Base-by-base conservation (phyloP, 2,888 invertebrate genomes). In the Lasioglossum lativentre region DNA sequence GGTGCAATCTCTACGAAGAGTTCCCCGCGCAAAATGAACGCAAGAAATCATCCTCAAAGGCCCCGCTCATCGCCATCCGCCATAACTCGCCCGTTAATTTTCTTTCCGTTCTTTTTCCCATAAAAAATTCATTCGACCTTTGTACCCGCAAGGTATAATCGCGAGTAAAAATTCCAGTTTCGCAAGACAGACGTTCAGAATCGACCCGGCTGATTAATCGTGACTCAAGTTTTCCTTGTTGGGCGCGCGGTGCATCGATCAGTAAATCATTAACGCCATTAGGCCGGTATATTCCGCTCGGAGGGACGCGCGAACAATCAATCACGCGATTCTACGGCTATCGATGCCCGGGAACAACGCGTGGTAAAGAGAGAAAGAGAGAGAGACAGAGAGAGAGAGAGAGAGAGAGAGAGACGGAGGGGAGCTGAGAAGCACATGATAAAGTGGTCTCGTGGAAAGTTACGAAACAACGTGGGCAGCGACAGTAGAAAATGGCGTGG, bases 401-500 rank as follows among this genome's bases (percentile, higher is more conserved):
- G 73, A 59, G 47, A 47, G 47, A 1, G 23, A 0, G n/a, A 12
- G 27, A 12, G 27, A 12, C n/a, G 2, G 27, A 12, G 16, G 14
- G 27, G 27, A 14, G 27, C 16, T 5, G 27, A 27, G 59, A 27
- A 63, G 68, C 63, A 42, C 23, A 78, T 80, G 91, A 90, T 88
- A 90, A 89, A 88, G 84, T 73, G 80, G 78, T 87, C 88, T 80
- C 59, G 78, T 84, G 88, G 85, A 84, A 88, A 84, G 89, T 90
- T 90, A 90, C 87, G 90, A 88, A 90, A 87, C 80, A 87, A 88
- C 87, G 86, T 91, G 89, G 86, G 82, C 88, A 90, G 89, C 79
- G 76, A 80, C 83, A 63, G 89, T 89, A 88, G 91, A 90, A 90
- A 90, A 90, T 87, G 86, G 91, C 91, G 89, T 87, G 91, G 90